phyloP scores from a whole-genome alignment of 2,888 invertebrate genomes.

The Drosophila sordidapex region DNA sequence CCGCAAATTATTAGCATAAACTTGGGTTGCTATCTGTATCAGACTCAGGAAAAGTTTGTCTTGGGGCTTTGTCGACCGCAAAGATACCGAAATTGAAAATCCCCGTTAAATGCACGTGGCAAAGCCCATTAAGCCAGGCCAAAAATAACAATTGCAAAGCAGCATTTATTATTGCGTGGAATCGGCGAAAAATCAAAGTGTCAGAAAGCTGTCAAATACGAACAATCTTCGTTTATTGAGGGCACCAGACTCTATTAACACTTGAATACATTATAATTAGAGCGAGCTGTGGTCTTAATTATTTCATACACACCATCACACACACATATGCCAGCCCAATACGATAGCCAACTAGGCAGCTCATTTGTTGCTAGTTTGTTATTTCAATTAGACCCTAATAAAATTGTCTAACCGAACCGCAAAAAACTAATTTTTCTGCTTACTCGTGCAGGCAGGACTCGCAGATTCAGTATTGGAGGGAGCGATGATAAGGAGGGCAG shows the following conservation, averaged over 20 bases:
- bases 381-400: constrained; percentile 79
- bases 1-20: constrained; percentile 53
- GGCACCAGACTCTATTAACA: constrained; percentile 54
- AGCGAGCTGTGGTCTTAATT: constrained; percentile 47
- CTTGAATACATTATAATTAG: constrained; percentile 68
- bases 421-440: constrained; percentile 57
- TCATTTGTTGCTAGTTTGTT: constrained; percentile 62
- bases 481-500: background rate
- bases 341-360: constrained; percentile 34
- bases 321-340: background rate
- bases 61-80: constrained; percentile 9
- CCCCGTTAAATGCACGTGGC: constrained; percentile 15
- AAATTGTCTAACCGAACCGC: constrained; percentile 68
- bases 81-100: constrained; percentile 9
- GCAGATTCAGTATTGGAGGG: background rate
- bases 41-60: background rate
- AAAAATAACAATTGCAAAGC: constrained; percentile 22
- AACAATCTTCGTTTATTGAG: constrained; percentile 17
- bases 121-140: background rate
- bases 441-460: constrained; percentile 34
- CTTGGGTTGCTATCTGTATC: constrained; percentile 3
- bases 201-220: constrained; percentile 31
- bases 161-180: constrained; percentile 19
- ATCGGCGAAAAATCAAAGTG: constrained; percentile 30
- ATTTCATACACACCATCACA: constrained; percentile 28